Base-by-base conservation (phyloP, 1,140 invertebrate genomes). In the Cydia pomonella region DNA sequence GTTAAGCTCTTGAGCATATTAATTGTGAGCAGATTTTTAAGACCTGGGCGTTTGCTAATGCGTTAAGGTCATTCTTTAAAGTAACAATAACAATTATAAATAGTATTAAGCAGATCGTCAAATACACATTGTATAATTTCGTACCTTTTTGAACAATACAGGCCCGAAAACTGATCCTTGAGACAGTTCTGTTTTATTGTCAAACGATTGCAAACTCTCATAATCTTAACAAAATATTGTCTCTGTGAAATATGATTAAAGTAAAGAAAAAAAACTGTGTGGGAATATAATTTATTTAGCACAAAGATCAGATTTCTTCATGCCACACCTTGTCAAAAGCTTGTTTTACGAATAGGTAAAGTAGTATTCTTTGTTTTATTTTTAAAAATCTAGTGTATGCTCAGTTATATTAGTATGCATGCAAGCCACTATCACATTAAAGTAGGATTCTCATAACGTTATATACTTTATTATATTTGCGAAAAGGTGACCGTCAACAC, bases 21-120 rank as follows among this genome's bases (percentile, higher is more conserved):
- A 69, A 69, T 69, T 69, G 64, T 33, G 29, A 5, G 64, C 64
- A 59, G 53, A 69, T 69, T 69, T 69, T 69, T 33, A 69, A 33
- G 27, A 18, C 64, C n/a, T 69, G 64, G 64, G 64, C 64, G 64
- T 59, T 59, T 59, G 53, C 18, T 59, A 59, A 59, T 59, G 53
- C 53, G 18, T 59, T 59, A 59, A 59, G 53, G 53, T 59, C 21
- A 23, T 59, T 23, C 9, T 18, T 23, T 59, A 59, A 10, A 59
- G 7, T 21, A 5, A 10, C n/a, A n/a, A n/a, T n/a, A n/a, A 18
- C 53, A 59, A 59, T 59, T 59, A 18, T 23, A 23, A 21, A 23
- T 10, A 7, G 9, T 23, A 23, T 23, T 53, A 23, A 59, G 9
- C 21, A 23, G 21, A 53, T 0, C 3, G 4, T 59, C 6, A 59